A percentile compares a stretch with the other conserved stretches of the same genome.
Evolutionary conservation across 1,140 invertebrate genomes (phyloP).

Genomic region (Monochamus saltuarius): DNA sequence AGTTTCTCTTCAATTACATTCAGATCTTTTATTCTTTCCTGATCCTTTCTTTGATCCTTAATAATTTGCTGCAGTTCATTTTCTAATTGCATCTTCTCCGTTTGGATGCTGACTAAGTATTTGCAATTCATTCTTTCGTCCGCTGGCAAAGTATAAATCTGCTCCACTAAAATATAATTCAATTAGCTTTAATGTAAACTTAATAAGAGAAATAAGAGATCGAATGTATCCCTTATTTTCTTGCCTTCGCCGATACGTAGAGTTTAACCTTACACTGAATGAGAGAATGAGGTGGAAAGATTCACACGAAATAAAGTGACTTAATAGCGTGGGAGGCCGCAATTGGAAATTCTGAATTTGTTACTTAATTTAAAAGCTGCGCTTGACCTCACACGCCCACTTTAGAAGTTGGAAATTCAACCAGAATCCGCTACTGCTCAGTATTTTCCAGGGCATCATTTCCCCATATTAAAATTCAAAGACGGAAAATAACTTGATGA

Average conservation of each 20-base stretch:
- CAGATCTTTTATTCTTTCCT: constrained; percentile 27
- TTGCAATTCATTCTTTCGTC: constrained; percentile 34
- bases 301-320: no score
- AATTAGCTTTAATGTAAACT: not conserved
- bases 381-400: no score
- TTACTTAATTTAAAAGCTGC: no score
- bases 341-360: no score
- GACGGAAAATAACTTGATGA: no score
- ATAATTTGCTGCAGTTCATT: constrained; percentile 28
- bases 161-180: constrained; percentile 30
- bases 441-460: no score
- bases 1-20: constrained; percentile 33
- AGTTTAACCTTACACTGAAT: no score
- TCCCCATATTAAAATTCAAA: no score
- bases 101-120: constrained; percentile 32
- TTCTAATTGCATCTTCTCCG: constrained; percentile 36
- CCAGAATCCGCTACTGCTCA: not conserved
- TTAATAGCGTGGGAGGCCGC: no score
- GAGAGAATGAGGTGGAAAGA: no score
- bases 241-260: not conserved
- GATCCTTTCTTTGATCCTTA: constrained; percentile 16
- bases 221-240: not conserved
- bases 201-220: not conserved
- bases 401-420: not conserved
- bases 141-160: constrained; percentile 35